A percentile compares a stretch with the other conserved stretches of the same genome.
phyloP scores from a whole-genome alignment of 2,888 invertebrate species.

The Drosophila siamana region DNA sequence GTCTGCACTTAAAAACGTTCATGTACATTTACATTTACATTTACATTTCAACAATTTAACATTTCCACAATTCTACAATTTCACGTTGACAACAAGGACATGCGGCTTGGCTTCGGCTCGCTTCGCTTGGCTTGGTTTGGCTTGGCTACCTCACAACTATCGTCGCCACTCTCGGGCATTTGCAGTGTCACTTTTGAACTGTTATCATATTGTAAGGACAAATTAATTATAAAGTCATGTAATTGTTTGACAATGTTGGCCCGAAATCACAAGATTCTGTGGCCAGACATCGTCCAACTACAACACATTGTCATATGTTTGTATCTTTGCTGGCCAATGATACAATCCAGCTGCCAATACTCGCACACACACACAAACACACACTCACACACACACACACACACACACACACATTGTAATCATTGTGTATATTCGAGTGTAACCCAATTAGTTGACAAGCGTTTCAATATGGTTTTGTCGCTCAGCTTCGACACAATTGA shows the following conservation, averaged over 20 bases:
- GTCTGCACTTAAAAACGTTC: slow-evolving; percentile 40
- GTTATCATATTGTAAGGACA: slow-evolving; percentile 62
- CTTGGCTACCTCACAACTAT: too few relatives aligned
- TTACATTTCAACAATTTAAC: slow-evolving; percentile 23
- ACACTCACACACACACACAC: not conserved
- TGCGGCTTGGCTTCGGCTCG: slow-evolving; percentile 31
- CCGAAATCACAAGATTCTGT: slow-evolving; percentile 28
- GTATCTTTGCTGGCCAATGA: slow-evolving; percentile 9
- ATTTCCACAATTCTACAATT: too few relatives aligned
- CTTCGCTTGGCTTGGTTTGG: too few relatives aligned
- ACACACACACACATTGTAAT: slow-evolving; percentile 48
- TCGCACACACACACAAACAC: not conserved
- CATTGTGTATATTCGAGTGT: slow-evolving; percentile 52
- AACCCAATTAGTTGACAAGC: slow-evolving; percentile 70
- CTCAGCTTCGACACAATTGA: not conserved
- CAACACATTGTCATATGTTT: slow-evolving; percentile 1
- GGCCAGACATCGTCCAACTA: slow-evolving; percentile 20
- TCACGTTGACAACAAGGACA: too few relatives aligned
- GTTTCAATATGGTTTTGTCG: slow-evolving; percentile 29
- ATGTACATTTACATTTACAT: slow-evolving; percentile 42
- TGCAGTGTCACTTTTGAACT: slow-evolving; percentile 50
- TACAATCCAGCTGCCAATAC: slow-evolving; percentile 12
- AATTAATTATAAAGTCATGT: slow-evolving; percentile 78
- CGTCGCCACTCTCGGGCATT: not conserved
- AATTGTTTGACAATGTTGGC: slow-evolving; percentile 70